Percentiles rank a stretch among this genome's conserved stretches.
Evolutionary conservation across 2,888 invertebrate genomes (phyloP).

Genomic region (Nebria salina): DNA sequence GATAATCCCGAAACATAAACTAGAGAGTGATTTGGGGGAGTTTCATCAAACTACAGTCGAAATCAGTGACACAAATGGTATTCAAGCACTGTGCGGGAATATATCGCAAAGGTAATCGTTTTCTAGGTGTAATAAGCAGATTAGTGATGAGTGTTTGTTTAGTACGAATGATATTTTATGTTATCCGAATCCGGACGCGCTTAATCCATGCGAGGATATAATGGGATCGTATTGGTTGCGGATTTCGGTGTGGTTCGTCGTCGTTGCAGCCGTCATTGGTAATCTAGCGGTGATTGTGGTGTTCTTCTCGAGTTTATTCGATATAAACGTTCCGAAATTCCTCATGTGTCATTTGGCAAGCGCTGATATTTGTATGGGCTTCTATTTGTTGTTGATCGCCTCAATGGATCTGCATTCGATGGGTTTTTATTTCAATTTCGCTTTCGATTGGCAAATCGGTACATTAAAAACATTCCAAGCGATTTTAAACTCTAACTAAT

Average conservation of each 20-base stretch:
- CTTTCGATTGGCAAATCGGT: slow-evolving; percentile 89
- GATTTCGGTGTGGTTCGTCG: slow-evolving; percentile 87
- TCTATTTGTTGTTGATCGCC: slow-evolving; percentile 85
- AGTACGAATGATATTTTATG: slow-evolving; percentile 67
- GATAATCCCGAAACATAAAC: slow-evolving; percentile 2
- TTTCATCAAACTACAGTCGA: slow-evolving; percentile 65
- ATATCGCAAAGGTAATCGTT: slow-evolving; percentile 60
- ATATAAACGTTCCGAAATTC: slow-evolving; percentile 73
- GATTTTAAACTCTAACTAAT: neutral
- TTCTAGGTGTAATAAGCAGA: neutral
- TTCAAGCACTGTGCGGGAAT: slow-evolving; percentile 66
- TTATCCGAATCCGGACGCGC: slow-evolving; percentile 78
- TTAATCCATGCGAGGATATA: slow-evolving; percentile 91
- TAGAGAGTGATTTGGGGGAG: slow-evolving; percentile 55
- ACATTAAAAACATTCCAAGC: slow-evolving; percentile 48
- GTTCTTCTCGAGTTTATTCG: slow-evolving; percentile 71
- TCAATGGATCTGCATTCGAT: slow-evolving; percentile 85
- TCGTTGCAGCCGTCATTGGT: slow-evolving; percentile 82
- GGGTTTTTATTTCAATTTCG: slow-evolving; percentile 89
- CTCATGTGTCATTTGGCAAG: slow-evolving; percentile 86
- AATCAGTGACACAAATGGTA: slow-evolving; percentile 61
- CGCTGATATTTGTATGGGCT: slow-evolving; percentile 88
- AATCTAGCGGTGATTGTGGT: slow-evolving; percentile 85
- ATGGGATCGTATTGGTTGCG: slow-evolving; percentile 85
- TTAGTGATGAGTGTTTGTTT: neutral